A percentile compares a stretch with the other conserved stretches of the same genome.
These are phyloP conservation scores for Brevimyrus niger DNA, from an alignment of 2,113 vertebrate genomes.

Conservation along the genomic window DNA sequence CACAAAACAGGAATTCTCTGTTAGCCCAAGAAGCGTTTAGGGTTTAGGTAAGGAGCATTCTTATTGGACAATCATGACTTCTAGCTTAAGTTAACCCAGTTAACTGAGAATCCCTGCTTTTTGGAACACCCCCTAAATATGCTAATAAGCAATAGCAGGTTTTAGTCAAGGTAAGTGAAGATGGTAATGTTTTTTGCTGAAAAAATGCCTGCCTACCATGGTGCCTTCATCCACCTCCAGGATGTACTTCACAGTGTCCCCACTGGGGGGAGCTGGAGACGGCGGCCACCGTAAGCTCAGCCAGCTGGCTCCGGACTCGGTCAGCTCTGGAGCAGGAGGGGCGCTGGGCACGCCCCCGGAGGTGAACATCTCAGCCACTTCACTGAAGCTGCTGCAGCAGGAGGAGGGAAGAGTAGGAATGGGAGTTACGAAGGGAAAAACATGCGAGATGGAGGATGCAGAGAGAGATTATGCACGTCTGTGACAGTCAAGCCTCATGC, in stretches of 20 bases:
- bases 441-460: neutral
- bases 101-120: neutral
- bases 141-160: neutral
- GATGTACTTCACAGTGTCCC: slow-evolving; percentile 87
- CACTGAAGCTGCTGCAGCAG: slow-evolving; percentile 83
- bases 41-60: too few relatives aligned
- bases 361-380: slow-evolving; percentile 89
- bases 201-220: slow-evolving; percentile 62
- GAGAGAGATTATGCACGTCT: neutral
- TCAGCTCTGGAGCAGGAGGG: slow-evolving; percentile 79
- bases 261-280: slow-evolving; percentile 81
- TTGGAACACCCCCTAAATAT: neutral
- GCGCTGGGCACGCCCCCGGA: slow-evolving; percentile 89
- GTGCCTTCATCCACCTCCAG: slow-evolving; percentile 97
- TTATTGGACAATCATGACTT: neutral
- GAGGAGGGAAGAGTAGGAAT: slow-evolving; percentile 18
- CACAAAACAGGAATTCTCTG: too few relatives aligned
- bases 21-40: too few relatives aligned
- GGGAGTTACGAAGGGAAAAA: slow-evolving; percentile 10
- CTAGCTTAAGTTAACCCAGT: neutral
- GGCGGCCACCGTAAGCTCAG: slow-evolving; percentile 86
- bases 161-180: neutral
- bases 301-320: slow-evolving; percentile 83
- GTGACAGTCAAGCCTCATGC: neutral
- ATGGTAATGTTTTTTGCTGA: neutral